These are phyloP conservation scores for Clostera curtula DNA, from an alignment of 2,888 invertebrate species.

Conservation along the genomic window DNA sequence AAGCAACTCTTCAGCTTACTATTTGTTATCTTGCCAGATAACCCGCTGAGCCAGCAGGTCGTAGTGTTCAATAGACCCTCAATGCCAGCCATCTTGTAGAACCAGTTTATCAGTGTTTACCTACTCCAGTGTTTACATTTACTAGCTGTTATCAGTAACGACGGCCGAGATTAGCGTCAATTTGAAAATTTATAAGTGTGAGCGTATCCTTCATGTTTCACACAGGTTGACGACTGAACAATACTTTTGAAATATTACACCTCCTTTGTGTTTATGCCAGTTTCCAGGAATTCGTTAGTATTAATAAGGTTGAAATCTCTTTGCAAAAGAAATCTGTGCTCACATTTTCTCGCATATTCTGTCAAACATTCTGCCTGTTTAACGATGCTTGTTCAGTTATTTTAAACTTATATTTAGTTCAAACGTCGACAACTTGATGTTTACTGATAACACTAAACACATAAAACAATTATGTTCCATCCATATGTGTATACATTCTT, in stretches of 20 bases:
- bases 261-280: too few relatives aligned
- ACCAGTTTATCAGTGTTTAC: slow-evolving; percentile 49
- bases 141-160: slow-evolving; percentile 35
- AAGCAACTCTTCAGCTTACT: slow-evolving; percentile 7
- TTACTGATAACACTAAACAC: too few relatives aligned
- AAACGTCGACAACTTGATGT: too few relatives aligned
- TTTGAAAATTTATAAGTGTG: slow-evolving; percentile 17
- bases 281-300: too few relatives aligned
- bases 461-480: too few relatives aligned
- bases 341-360: too few relatives aligned
- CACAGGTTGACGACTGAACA: slow-evolving; percentile 6
- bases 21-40: slow-evolving; percentile 21
- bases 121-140: slow-evolving; percentile 46
- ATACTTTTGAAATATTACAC: slow-evolving; percentile 1
- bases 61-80: slow-evolving; percentile 20
- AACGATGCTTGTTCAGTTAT: too few relatives aligned
- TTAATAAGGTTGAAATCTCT: too few relatives aligned
- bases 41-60: slow-evolving; percentile 15
- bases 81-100: slow-evolving; percentile 45
- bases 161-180: slow-evolving; percentile 25
- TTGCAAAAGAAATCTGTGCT: too few relatives aligned
- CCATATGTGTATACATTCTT: slow-evolving; percentile 11
- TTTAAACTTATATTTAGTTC: too few relatives aligned
- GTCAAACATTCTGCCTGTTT: too few relatives aligned
- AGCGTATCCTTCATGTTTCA: slow-evolving; percentile 10